phyloP scores from a whole-genome alignment of 2,888 invertebrate genomes.

The Aquatica leii region DNA sequence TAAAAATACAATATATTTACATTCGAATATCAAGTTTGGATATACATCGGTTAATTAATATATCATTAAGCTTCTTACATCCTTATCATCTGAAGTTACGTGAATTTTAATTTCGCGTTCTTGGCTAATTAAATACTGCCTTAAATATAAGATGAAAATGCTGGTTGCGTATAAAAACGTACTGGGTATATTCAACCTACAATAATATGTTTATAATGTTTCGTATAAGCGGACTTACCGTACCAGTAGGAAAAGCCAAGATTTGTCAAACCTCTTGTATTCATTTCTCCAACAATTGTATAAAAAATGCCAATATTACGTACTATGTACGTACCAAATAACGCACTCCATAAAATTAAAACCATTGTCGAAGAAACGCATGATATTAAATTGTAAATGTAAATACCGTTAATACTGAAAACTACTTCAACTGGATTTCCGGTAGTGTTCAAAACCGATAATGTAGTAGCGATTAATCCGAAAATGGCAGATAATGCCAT shows the following conservation, averaged over 20 bases:
- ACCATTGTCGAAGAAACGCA: conserved; percentile 49
- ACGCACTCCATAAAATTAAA: conserved; percentile 58
- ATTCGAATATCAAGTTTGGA: too few relatives aligned
- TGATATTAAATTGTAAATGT: conserved; percentile 68
- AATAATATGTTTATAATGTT: neutral
- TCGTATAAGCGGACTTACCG: conserved; percentile 24
- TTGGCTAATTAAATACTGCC: conserved; percentile 53
- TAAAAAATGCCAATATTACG: conserved; percentile 58
- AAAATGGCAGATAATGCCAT: conserved; percentile 63
- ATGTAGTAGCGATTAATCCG: conserved; percentile 61
- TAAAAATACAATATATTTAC: too few relatives aligned
- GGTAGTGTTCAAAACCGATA: conserved; percentile 67
- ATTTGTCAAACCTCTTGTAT: conserved; percentile 51
- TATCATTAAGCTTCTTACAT: conserved; percentile 37
- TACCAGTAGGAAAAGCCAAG: conserved; percentile 63
- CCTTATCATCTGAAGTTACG: conserved; percentile 38
- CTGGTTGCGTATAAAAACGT: conserved; percentile 51
- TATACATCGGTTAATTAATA: conserved; percentile 19
- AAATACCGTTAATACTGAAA: conserved; percentile 67
- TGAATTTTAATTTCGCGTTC: conserved; percentile 48
- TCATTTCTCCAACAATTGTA: conserved; percentile 52
- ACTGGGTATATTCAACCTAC: conserved; percentile 53
- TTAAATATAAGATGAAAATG: conserved; percentile 52
- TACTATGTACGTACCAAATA: conserved; percentile 52
- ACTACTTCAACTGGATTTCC: conserved; percentile 67